Base-by-base conservation (phyloP, 1,140 invertebrate species). In the Bilobella aurantiaca region DNA sequence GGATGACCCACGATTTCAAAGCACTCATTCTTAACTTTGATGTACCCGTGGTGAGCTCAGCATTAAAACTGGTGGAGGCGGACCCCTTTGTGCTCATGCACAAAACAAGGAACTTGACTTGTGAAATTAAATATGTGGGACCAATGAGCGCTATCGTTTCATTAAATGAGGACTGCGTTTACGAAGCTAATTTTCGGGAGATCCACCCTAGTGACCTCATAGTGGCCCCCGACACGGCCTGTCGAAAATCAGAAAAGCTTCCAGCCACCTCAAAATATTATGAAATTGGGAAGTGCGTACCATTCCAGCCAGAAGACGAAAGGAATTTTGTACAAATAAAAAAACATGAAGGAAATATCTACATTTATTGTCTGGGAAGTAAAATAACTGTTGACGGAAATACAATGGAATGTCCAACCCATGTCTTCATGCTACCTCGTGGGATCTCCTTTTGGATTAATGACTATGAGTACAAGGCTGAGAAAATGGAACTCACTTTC, bases 31-130 rank as follows among this genome's bases (percentile, higher is more conserved):
- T 69, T 21, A 57, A 66, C 3, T 66, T 63, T 53, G 23, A 30
- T 28, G 25, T 60, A 1, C 68, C 68, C 1, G 2, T 63, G 1
- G 29, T 69, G 1, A 66, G 53, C 28, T 31, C 37, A 1, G 53
- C 62, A 1, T 57, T 69, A 8, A 23, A n/a, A 18, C 12, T 66
- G 14, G 30, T 69, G 8, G 53, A 66, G 37, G 68, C 68, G 25
- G 68, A 69, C 27, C 27, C 64, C n/a, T 69, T 66, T 53, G 18
- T 25, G 1, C 32, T 69, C 23, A 59, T 66, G 28, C 2, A 61
- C 5, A 1, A 58, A 46, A 65, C 60, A 27, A 12, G 23, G 21
- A 66, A 63, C 27, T 1, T 31, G 29, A 69, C 68, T 31, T 69
- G 68, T 46, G 49, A 1, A 18, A 25, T 60, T 1, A 64, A 46